phyloP scores from a whole-genome alignment of 1,140 invertebrate species.

The Cecropterus lyciades region DNA sequence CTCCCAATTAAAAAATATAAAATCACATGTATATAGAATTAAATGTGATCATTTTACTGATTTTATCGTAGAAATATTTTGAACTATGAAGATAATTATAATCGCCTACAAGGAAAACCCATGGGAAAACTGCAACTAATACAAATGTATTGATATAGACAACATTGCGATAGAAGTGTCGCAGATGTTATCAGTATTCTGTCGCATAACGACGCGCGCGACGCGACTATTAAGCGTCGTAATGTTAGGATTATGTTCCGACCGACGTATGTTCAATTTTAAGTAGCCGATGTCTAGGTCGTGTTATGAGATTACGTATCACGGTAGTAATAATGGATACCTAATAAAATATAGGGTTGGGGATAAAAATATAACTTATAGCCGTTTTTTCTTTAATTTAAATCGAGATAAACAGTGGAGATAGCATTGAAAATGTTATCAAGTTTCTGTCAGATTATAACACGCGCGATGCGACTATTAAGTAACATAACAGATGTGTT shows the following conservation, averaged over 20 bases:
- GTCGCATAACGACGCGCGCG: conserved; percentile 26
- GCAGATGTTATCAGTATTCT: conserved; percentile 28
- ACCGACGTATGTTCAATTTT: conserved; percentile 26
- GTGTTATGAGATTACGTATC: conserved; percentile 33
- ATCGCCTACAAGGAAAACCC: too few species aligned
- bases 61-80: too few species aligned
- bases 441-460: background rate
- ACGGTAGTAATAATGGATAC: conserved; percentile 17
- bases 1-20: too few species aligned
- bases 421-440: too few species aligned
- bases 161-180: conserved; percentile 24
- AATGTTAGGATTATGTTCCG: conserved; percentile 28
- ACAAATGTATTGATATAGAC: conserved; percentile 18
- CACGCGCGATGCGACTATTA: conserved; percentile 18
- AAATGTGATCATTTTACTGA: too few species aligned
- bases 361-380: background rate
- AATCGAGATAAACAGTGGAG: too few species aligned
- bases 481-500: conserved; percentile 16
- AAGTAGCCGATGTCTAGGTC: conserved; percentile 32
- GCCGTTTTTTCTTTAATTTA: too few species aligned
- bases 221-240: conserved; percentile 25
- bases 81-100: too few species aligned
- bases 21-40: too few species aligned
- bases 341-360: conserved; percentile 18
- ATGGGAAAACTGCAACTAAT: background rate